Percentiles rank a stretch among this genome's conserved stretches.
Evolutionary conservation across 2,888 invertebrate genomes (phyloP).

Genomic region (Ophion ventricosus): DNA sequence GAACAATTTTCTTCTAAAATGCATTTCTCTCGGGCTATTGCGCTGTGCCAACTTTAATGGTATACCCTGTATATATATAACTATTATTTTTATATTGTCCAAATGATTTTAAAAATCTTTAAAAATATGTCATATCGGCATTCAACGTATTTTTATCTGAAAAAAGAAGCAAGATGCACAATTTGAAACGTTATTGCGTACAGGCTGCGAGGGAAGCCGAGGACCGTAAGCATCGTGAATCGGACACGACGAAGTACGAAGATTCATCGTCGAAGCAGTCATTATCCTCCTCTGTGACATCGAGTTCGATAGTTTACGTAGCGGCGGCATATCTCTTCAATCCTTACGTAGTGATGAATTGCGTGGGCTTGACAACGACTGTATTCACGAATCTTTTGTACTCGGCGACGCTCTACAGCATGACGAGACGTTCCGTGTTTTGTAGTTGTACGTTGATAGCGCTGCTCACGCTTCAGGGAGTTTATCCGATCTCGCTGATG

Average conservation of each 20-base stretch:
- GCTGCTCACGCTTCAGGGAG: constrained; percentile 91
- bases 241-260: constrained; percentile 36
- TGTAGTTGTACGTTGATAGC: constrained; percentile 89
- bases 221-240: constrained; percentile 65
- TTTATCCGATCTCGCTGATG: constrained; percentile 92
- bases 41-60: too few relatives aligned
- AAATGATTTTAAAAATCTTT: too few relatives aligned
- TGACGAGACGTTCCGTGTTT: constrained; percentile 87
- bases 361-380: constrained; percentile 95
- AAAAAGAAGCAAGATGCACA: not conserved
- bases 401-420: constrained; percentile 88
- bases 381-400: constrained; percentile 94
- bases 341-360: constrained; percentile 94
- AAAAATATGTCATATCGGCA: too few relatives aligned
- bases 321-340: constrained; percentile 93
- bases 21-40: too few relatives aligned
- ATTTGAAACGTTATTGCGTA: not conserved
- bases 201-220: constrained; percentile 75
- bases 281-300: constrained; percentile 68
- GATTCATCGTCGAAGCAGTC: constrained; percentile 56
- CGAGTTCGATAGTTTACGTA: constrained; percentile 85
- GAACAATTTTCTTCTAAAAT: too few relatives aligned
- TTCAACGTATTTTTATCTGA: not conserved
- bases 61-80: too few relatives aligned
- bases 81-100: too few relatives aligned